Evolutionary conservation across 2,113 vertebrate genomes (phyloP).

Genomic region (Abramis brama): DNA sequence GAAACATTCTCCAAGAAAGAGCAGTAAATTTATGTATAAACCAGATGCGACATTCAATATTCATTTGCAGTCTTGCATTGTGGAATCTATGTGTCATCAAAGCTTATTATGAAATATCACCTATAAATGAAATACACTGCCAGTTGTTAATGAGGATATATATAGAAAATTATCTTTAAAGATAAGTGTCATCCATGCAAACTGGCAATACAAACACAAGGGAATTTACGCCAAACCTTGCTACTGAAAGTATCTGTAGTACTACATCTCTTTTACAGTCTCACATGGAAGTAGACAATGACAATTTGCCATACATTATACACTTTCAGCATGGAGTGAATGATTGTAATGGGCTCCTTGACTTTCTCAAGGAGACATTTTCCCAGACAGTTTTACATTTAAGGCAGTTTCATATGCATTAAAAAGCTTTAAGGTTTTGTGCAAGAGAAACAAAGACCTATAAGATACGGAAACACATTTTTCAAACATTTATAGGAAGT

Average conservation of each 20-base stretch:
- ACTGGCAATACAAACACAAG: not conserved
- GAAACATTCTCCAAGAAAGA: not conserved
- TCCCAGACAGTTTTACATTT: not conserved
- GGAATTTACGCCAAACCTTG: not conserved
- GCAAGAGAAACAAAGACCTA: not conserved
- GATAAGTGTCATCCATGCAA: not conserved
- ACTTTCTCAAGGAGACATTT: conserved; percentile 7
- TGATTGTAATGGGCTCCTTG: conserved; percentile 17
- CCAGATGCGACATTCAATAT: not conserved
- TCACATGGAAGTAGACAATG: not conserved
- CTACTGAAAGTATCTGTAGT: not conserved
- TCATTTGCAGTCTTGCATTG: not conserved
- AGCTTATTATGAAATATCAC: not conserved
- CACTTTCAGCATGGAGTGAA: conserved; percentile 9
- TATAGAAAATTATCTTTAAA: not conserved
- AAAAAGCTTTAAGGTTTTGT: not conserved
- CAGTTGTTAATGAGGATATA: not conserved
- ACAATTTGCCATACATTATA: not conserved
- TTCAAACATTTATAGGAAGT: not conserved
- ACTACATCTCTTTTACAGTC: not conserved
- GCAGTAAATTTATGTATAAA: not conserved
- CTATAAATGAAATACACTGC: conserved; percentile 1
- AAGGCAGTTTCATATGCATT: not conserved
- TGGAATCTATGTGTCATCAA: not conserved
- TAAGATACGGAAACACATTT: not conserved